These are phyloP conservation scores for Spatula clypeata DNA, from an alignment of 2,797 vertebrate genomes.

Conservation along the genomic window DNA sequence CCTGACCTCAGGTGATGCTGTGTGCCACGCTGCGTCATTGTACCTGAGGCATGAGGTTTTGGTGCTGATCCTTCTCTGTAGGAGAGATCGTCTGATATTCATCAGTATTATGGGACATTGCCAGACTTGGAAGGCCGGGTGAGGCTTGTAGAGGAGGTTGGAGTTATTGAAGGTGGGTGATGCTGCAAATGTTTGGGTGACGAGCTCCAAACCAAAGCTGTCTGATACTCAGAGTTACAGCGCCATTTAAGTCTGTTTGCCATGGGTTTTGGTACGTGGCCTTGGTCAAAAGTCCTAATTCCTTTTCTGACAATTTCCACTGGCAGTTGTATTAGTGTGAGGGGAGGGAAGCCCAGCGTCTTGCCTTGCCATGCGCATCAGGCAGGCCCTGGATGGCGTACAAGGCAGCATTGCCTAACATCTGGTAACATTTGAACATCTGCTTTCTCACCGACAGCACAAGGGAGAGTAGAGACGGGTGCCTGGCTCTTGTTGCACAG, in stretches of 20 bases:
- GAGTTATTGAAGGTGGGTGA: fast-evolving
- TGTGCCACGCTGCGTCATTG: fast-evolving
- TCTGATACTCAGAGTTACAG: background rate
- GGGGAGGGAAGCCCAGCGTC: background rate
- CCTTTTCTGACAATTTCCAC: fast-evolving
- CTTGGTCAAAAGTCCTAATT: fast-evolving
- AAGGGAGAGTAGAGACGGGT: fast-evolving
- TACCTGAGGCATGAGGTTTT: fast-evolving
- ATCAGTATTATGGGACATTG: fast-evolving
- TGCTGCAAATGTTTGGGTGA: fast-evolving
- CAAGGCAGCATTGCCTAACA: background rate
- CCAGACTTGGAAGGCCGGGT: background rate
- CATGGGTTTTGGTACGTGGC: fast-evolving
- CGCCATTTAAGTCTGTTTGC: background rate
- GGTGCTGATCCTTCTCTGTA: background rate
- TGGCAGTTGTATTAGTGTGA: background rate
- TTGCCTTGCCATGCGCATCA: fast-evolving
- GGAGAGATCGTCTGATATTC: background rate
- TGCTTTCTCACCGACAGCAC: fast-evolving
- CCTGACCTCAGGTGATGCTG: fast-evolving
- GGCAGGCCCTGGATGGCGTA: fast-evolving
- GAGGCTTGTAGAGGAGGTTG: fast-evolving
- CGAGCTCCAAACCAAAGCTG: background rate
- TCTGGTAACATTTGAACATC: background rate
- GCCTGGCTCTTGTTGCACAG: background rate